Evolutionary conservation across 2,113 vertebrate genomes (phyloP).

Genomic region (Camelus bactrianus): DNA sequence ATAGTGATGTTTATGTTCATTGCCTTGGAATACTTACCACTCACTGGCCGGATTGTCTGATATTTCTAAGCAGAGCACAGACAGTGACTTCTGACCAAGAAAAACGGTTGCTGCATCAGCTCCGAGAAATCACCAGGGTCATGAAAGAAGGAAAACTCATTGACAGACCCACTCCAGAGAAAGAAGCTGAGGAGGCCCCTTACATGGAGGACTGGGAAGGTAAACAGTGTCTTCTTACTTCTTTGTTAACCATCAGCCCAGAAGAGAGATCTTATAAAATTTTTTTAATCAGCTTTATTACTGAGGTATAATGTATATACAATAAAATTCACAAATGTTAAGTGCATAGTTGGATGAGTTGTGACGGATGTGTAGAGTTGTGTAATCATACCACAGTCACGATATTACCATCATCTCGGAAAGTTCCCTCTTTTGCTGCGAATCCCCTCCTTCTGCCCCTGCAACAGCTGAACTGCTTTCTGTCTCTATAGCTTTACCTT

Average conservation of each 20-base stretch:
- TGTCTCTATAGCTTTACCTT: background rate
- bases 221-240: conserved; percentile 71
- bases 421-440: background rate
- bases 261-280: background rate
- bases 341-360: background rate
- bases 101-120: conserved; percentile 93
- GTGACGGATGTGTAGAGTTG: background rate
- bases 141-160: conserved; percentile 95
- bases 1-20: background rate
- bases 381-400: background rate
- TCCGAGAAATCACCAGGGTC: conserved; percentile 96
- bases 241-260: background rate
- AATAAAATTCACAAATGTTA: background rate
- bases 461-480: background rate
- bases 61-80: conserved; percentile 85
- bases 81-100: conserved; percentile 94
- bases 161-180: conserved; percentile 90
- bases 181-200: conserved; percentile 93
- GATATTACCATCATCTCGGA: background rate
- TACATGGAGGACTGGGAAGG: conserved; percentile 94
- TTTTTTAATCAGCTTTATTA: background rate
- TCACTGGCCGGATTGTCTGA: conserved; percentile 68
- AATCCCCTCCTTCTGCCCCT: background rate
- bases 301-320: background rate
- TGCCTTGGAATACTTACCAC: conserved; percentile 4